Evolutionary conservation across 2,113 vertebrate genomes (phyloP).

Genomic region (Triplophysa rosa): DNA sequence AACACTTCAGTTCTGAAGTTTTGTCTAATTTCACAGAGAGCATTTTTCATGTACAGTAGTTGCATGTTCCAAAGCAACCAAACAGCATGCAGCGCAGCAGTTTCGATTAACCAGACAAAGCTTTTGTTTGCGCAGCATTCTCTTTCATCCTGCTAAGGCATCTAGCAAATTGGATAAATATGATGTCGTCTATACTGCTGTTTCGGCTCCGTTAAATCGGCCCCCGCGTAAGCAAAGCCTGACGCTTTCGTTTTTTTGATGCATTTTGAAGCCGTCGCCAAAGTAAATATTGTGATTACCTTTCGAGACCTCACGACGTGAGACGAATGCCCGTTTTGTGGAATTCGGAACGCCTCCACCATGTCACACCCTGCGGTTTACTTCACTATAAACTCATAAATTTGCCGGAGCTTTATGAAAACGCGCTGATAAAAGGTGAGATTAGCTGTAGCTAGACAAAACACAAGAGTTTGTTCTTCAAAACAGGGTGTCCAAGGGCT

Average conservation of each 20-base stretch:
- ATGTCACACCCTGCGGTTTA: background rate
- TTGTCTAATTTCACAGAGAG: slow-evolving; percentile 6
- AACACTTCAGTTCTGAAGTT: slow-evolving; percentile 25
- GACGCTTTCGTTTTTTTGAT: background rate
- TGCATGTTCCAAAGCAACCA: slow-evolving; percentile 27
- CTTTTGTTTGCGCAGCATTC: background rate
- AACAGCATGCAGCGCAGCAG: background rate
- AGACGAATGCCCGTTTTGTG: slow-evolving; percentile 26
- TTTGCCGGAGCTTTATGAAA: background rate
- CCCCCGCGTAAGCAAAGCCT: background rate
- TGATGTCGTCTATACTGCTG: background rate
- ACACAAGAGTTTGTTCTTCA: slow-evolving; percentile 20
- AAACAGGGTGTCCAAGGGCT: slow-evolving; percentile 24
- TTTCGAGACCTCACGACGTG: background rate
- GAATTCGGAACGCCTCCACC: background rate
- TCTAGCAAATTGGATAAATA: slow-evolving; percentile 3
- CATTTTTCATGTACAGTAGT: background rate
- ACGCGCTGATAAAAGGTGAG: slow-evolving; percentile 14
- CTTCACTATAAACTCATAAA: slow-evolving; percentile 20
- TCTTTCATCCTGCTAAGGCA: slow-evolving; percentile 3
- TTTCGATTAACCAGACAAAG: background rate
- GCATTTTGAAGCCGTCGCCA: slow-evolving; percentile 36
- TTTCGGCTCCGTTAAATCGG: background rate
- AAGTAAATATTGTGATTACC: slow-evolving; percentile 5
- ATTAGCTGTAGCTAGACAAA: slow-evolving; percentile 10